Evolutionary conservation across 2,888 invertebrate genomes (phyloP), one percentile per base, ranked within the genome.

Genomic region (Orthosia cruda): DNA sequence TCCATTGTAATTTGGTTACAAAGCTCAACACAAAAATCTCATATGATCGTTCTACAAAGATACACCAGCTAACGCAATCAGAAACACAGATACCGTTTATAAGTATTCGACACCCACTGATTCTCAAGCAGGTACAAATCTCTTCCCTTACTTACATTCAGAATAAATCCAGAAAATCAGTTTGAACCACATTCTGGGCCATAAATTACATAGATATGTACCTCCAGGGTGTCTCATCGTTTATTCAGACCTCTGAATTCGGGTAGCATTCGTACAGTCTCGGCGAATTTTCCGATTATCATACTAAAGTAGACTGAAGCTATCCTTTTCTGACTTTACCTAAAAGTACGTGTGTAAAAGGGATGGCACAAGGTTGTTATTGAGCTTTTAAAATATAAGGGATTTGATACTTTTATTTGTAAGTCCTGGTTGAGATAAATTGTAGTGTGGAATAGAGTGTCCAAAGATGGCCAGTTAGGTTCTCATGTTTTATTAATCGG

Each of bases 251-350:
- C 83, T 77, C 88, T 81, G 91, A 90, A 92, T 92, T 92, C 90
- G 86, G 88, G 88, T 84, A 81, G 84, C 88, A 85, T 89, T 89
- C 90, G 88, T 91, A 88, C 92, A 91, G 92, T 93, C 93, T 92
- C 92, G 92, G 91, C 89, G 91, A 94, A 94, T 94, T 92, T 93
- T 91, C 91, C 92, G 94, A 95, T 95, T 95, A 95, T 94, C 94
- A 95, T 95, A 95, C 95, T 95, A 94, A 92, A 95, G 94, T 93
- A 93, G 93, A 82, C 40, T 69, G 55, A n/a, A 18, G 47, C 83
- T 78, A 72, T 94, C 93, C 77, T 85, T 86, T 75, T 93, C 82
- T 64, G 18, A 4, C 59, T 5, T 71, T 32, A 3, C 3, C 3
- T 2, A 1, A 20, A 20, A 2, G 5, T 12, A 12, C 11, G 18